Percentiles rank a stretch among this genome's conserved stretches.
Conservation (phyloP, 2,797 vertebrate genomes). For the Thunnus albacares region DNA sequence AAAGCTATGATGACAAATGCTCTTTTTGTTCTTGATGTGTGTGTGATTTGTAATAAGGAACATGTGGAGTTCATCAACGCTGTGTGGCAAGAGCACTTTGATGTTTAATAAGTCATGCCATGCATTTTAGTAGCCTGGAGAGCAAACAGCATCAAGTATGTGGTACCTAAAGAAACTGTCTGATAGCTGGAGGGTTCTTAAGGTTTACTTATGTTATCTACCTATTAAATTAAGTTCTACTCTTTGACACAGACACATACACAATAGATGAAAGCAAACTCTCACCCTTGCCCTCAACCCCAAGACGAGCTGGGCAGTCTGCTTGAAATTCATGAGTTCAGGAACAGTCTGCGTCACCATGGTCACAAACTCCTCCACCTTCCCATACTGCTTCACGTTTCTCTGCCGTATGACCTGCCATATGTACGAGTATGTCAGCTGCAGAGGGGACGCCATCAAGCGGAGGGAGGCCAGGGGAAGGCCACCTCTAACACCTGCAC, state of each 20-base stretch:
- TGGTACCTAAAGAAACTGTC: neutral
- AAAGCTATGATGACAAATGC: neutral
- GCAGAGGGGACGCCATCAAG: constrained; percentile 82
- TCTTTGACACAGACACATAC: neutral
- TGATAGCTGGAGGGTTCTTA: neutral
- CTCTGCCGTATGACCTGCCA: constrained; percentile 86
- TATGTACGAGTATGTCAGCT: constrained; percentile 84
- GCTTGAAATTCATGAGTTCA: constrained; percentile 85
- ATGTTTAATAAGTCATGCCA: constrained; percentile 4
- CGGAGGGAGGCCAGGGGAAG: constrained; percentile 81
- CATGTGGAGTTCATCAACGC: constrained; percentile 24
- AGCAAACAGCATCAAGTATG: neutral
- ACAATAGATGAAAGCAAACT: neutral
- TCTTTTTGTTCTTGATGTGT: neutral
- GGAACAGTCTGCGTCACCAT: constrained; percentile 85
- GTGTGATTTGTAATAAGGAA: neutral
- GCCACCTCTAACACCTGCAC: constrained; percentile 56
- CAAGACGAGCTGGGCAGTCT: constrained; percentile 86
- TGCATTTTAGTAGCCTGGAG: neutral
- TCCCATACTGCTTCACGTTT: constrained; percentile 81
- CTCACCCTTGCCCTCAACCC: constrained; percentile 88
- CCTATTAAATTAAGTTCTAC: neutral
- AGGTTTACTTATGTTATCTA: neutral
- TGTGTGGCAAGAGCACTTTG: neutral
- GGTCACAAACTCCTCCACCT: constrained; percentile 87